Conservation (phyloP, 1,140 invertebrate genomes). For the Drosophila simulans region DNA sequence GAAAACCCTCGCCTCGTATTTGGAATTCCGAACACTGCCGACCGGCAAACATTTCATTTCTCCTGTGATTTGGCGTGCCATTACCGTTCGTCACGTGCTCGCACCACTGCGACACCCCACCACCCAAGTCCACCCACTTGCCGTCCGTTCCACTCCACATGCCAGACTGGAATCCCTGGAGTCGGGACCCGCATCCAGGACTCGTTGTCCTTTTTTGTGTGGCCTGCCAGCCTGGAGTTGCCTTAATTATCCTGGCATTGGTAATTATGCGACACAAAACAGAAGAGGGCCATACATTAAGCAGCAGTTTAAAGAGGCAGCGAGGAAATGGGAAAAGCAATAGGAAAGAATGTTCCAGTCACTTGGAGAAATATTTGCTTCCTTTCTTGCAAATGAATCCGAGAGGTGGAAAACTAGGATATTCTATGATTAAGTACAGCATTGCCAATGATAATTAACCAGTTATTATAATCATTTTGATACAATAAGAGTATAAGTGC, state of each 20-base stretch:
- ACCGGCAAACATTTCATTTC: slow-evolving; percentile 49
- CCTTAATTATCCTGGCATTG: slow-evolving; percentile 57
- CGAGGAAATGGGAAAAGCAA: slow-evolving; percentile 6
- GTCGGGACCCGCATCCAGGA: slow-evolving; percentile 48
- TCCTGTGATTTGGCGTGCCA: slow-evolving; percentile 53
- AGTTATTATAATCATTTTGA: no score
- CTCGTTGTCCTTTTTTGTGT: slow-evolving; percentile 47
- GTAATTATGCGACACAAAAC: slow-evolving; percentile 63
- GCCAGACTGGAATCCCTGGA: slow-evolving; percentile 31
- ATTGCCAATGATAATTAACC: no score
- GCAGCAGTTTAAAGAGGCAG: slow-evolving; percentile 37
- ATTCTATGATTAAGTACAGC: no score
- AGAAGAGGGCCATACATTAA: slow-evolving; percentile 49
- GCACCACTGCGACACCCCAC: slow-evolving; percentile 24
- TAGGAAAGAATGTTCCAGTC: background rate
- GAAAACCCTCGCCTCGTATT: slow-evolving; percentile 8
- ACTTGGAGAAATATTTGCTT: background rate
- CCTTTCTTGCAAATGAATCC: background rate
- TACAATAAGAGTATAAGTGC: no score
- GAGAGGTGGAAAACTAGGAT: no score
- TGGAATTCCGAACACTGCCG: slow-evolving; percentile 37
- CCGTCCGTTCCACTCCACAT: slow-evolving; percentile 2
- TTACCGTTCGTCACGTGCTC: slow-evolving; percentile 53
- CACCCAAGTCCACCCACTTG: slow-evolving; percentile 1
- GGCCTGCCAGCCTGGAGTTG: slow-evolving; percentile 32